A percentile compares a stretch with the other conserved stretches of the same genome.
These are phyloP conservation scores for Dendroctonus valens DNA, from an alignment of 1,140 invertebrate species.

Conservation along the genomic window DNA sequence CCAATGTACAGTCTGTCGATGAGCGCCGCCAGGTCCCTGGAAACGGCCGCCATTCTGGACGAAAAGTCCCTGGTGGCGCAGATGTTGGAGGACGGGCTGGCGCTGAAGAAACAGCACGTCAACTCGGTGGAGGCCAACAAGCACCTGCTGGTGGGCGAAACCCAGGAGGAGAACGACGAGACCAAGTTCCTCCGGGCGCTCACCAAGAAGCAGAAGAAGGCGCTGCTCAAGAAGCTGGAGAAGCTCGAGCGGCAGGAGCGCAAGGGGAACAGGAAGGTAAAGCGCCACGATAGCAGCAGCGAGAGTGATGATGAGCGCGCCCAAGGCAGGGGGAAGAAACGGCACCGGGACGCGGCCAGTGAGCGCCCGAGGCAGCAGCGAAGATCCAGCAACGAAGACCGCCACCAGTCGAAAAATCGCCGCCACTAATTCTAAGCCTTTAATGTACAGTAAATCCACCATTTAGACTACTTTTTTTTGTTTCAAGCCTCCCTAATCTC, in stretches of 20 bases:
- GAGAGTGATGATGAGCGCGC: too few relatives aligned
- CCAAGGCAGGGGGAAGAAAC: too few relatives aligned
- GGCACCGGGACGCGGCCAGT: too few relatives aligned
- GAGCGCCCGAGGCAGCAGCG: too few relatives aligned
- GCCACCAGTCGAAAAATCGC: too few relatives aligned
- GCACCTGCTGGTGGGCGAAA: slow-evolving; percentile 51
- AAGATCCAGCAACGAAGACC: too few relatives aligned
- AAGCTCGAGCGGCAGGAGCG: too few relatives aligned
- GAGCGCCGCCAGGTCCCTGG: slow-evolving; percentile 61
- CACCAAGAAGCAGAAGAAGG: slow-evolving; percentile 86
- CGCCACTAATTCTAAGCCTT: too few relatives aligned
- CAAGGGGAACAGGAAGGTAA: too few relatives aligned
- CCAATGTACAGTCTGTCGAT: slow-evolving; percentile 86
- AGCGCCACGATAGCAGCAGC: too few relatives aligned
- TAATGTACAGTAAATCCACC: too few relatives aligned
- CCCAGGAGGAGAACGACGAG: slow-evolving; percentile 67
- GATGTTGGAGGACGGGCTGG: slow-evolving; percentile 89
- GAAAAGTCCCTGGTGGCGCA: slow-evolving; percentile 78
- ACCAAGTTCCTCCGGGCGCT: slow-evolving; percentile 78
- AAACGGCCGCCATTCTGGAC: slow-evolving; percentile 59
- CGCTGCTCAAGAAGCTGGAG: slow-evolving; percentile 71
- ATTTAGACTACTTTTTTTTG: background rate
- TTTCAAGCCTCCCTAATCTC: slow-evolving; percentile 9
- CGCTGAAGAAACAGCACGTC: slow-evolving; percentile 74
- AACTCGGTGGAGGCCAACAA: slow-evolving; percentile 50